Conservation (phyloP, 2,113 vertebrate genomes). For the Alexandromys fortis region DNA sequence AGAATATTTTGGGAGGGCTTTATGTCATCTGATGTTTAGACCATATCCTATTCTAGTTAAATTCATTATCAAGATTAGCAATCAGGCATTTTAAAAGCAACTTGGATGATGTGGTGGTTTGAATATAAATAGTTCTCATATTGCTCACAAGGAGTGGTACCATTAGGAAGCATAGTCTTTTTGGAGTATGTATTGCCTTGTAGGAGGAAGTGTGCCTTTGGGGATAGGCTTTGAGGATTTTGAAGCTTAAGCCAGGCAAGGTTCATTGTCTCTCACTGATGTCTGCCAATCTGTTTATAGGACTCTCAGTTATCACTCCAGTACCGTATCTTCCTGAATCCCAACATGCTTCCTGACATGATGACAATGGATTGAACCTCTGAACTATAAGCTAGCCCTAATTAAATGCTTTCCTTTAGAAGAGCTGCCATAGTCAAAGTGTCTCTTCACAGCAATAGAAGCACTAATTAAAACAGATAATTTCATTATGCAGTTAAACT, state of each 20-base stretch:
- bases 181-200: neutral
- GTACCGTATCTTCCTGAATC: neutral
- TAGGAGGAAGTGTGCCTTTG: neutral
- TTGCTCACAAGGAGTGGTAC: neutral
- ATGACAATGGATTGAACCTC: neutral
- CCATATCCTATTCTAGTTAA: neutral
- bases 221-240: neutral
- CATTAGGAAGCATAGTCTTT: neutral
- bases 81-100: neutral
- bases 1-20: neutral
- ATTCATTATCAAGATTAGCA: neutral
- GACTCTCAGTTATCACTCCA: neutral
- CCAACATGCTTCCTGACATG: neutral
- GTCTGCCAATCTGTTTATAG: neutral
- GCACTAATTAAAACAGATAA: neutral
- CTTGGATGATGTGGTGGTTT: neutral
- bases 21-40: no score
- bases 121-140: neutral
- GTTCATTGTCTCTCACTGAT: neutral
- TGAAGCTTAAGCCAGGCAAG: neutral
- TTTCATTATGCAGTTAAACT: neutral
- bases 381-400: neutral
- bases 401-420: neutral
- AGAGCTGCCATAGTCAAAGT: neutral
- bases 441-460: neutral